These are phyloP conservation scores for Antitype chi DNA, from an alignment of 2,888 invertebrate species.

Conservation along the genomic window DNA sequence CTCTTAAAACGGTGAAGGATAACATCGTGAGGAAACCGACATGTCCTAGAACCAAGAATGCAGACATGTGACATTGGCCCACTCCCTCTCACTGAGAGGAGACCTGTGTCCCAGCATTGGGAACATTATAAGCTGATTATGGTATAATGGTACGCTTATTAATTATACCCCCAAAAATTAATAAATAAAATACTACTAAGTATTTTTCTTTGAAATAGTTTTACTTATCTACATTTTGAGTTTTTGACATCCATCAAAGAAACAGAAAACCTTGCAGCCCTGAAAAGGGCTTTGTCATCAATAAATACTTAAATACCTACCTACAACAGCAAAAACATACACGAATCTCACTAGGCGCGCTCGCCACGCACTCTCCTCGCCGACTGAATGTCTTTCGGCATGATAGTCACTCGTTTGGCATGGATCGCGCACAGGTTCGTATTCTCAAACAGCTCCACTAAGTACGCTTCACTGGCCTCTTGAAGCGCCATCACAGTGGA, in stretches of 20 bases:
- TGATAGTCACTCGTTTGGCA: slow-evolving; percentile 87
- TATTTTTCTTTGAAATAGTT: too few species aligned
- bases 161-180: too few species aligned
- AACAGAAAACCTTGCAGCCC: slow-evolving; percentile 76
- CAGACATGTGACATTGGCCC: too few species aligned
- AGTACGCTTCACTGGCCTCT: slow-evolving; percentile 91
- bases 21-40: too few species aligned
- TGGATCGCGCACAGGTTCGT: slow-evolving; percentile 95
- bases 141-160: too few species aligned
- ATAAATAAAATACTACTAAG: too few species aligned
- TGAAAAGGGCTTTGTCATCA: slow-evolving; percentile 88
- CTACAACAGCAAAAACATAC: not conserved
- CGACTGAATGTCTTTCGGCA: slow-evolving; percentile 85
- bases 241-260: slow-evolving; percentile 26
- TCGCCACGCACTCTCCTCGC: slow-evolving; percentile 83
- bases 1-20: too few species aligned
- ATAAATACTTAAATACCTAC: slow-evolving; percentile 3
- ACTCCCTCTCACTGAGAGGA: too few species aligned
- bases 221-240: too few species aligned
- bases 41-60: too few species aligned
- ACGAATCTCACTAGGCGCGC: slow-evolving; percentile 71
- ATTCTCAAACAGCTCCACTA: slow-evolving; percentile 94
- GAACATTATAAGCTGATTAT: too few species aligned
- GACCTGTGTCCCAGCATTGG: too few species aligned
- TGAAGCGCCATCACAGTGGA: slow-evolving; percentile 93